Conservation (phyloP, 2,797 vertebrate genomes). For the Hydrocynus forskahlii region DNA sequence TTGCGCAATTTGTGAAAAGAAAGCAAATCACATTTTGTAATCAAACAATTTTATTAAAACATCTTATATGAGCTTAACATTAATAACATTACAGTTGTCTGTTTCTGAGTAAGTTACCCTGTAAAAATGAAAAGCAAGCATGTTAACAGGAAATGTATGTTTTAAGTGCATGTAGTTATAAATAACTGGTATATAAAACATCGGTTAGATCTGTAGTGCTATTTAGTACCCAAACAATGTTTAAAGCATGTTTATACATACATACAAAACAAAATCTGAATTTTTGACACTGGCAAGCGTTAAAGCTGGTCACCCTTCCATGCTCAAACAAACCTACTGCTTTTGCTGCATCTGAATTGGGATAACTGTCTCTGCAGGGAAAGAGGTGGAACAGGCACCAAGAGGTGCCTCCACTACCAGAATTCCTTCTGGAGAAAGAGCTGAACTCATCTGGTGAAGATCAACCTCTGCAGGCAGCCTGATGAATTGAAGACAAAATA, state of each 20-base stretch:
- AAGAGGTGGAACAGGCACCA: conserved; percentile 45
- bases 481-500: conserved; percentile 14
- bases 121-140: neutral
- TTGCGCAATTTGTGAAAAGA: neutral
- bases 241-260: too few relatives aligned
- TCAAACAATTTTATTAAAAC: neutral
- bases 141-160: neutral
- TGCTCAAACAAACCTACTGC: conserved; percentile 3
- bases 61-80: neutral
- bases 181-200: neutral
- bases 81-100: neutral
- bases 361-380: conserved; percentile 67
- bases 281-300: neutral
- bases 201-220: too few relatives aligned
- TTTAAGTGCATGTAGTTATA: neutral
- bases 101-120: neutral
- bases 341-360: conserved; percentile 71
- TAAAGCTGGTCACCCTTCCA: conserved; percentile 4
- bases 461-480: conserved; percentile 78
- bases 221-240: too few relatives aligned
- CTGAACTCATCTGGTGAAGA: conserved; percentile 73
- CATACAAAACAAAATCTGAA: neutral
- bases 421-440: conserved; percentile 72
- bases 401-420: conserved; percentile 75
- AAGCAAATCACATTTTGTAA: neutral